Base-by-base conservation (phyloP, 2,113 vertebrate species). In the Elachura formosa region DNA sequence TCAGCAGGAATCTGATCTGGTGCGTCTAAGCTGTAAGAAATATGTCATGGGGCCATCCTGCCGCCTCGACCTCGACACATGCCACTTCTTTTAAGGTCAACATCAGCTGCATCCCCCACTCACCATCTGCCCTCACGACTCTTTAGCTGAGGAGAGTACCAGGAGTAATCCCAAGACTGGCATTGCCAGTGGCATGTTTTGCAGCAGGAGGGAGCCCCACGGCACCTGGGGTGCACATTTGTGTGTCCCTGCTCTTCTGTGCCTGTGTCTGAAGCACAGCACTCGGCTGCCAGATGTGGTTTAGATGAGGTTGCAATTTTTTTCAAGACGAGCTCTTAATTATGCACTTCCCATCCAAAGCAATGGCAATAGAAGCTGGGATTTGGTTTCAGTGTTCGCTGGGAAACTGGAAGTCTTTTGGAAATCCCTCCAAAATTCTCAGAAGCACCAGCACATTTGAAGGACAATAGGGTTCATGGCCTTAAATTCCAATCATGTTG, bases 31-130 rank as follows among this genome's bases (percentile, higher is more conserved):
- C 84, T n/a, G 38, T 74, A 45, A 73, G 88, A 95, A 96, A 90
- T 79, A 52, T 87, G 90, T 94, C 88, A 93, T 23, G 68, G 78
- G 86, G 92, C 86, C 86, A 91, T 20, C 20, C 81, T 59, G 84
- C 67, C 21, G 33, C 68, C 10, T 12, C 12, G 5, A 14, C 84
- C 68, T 46, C 4, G 1, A 67, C 59, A 41, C 61, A 49, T 1
- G 33, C 41, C 13, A 0, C 23, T 55, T 0, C 1, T 26, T 79
- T 74, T 68, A 59, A 80, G 90, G 69, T 58, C 66, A 91, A 3
- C 45, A 33, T 46, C 62, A 20, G 34, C 74, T 48, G 52, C 1
- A 0, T 52, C 58, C 69, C 73, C 34, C 49, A 28, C 55, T 36
- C 73, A 25, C 74, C 12, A 6, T 34, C 62, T 93, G 76, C 36